Base-by-base conservation (phyloP, 2,113 vertebrate genomes). In the Piaya cayana region DNA sequence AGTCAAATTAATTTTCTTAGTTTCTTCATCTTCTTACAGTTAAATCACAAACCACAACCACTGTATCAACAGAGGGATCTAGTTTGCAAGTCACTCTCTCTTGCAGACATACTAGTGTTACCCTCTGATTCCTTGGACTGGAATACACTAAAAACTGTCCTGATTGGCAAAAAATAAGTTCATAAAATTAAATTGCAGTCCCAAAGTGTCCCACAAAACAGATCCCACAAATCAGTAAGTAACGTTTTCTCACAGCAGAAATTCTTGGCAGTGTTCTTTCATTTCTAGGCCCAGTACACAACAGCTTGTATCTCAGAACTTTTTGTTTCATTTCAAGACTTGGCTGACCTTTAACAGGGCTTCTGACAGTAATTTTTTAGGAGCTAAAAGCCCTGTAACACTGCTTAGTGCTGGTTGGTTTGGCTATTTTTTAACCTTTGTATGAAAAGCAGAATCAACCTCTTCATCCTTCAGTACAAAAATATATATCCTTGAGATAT, bases 381-480 rank as follows among this genome's bases (percentile, higher is more conserved):
- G 25, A 49, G 5, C 8, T 59, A 60, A 82, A 78, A 71, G 5
- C 3, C 10, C 17, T 45, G 9, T 64, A 68, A 90, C 62, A 4
- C 18, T 30, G 5, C 3, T 36, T 36, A 12, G 7, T 21, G 32
- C 11, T 80, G 39, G 18, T 47, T 47, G 18, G 18, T 47, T 19
- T 47, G 0, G 26, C 0, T 9, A 62, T 36, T 52, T 30, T 0
- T 0, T 1, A 0, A 16, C 4, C 1, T 4, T 1, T 56, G n/a
- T 29, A 43, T 29, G 49, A 80, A 77, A 75, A 53, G 3, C 36
- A 53, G 6, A 7, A 77, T 50, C 18, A 58, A 5, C 11, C 3
- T 90, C 49, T 82, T n/a, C 21, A n/a, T 58, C 15, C 6, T 77
- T 81, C 34, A 52, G 8, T 15, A 12, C 43, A 63, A 75, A 29